Conservation (phyloP, 2,888 invertebrate genomes). For the Limenitis arthemis region DNA sequence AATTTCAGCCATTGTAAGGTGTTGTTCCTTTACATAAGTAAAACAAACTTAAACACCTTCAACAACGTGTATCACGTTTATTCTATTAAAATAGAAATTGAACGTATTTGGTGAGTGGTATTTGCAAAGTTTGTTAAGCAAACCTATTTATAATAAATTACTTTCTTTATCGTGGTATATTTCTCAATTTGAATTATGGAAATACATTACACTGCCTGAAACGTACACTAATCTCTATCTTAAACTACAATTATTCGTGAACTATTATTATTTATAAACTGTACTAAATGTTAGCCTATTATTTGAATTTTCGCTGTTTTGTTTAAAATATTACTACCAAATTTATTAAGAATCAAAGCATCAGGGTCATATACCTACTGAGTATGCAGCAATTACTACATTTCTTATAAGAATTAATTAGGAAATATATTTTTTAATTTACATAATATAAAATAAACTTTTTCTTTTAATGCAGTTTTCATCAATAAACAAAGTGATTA, state of each 20-base stretch:
- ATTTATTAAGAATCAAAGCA: too few species aligned
- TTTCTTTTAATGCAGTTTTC: too few species aligned
- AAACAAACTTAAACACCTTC: not conserved
- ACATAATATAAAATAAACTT: too few species aligned
- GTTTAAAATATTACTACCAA: too few species aligned
- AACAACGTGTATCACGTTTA: not conserved
- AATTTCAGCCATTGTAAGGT: too few species aligned
- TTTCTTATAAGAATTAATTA: too few species aligned
- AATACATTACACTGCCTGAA: constrained; percentile 16
- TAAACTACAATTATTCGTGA: constrained; percentile 3
- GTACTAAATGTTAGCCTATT: not conserved
- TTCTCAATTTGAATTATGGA: constrained; percentile 20
- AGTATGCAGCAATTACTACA: too few species aligned
- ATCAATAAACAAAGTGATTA: too few species aligned
- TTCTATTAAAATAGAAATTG: constrained; percentile 7
- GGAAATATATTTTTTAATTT: too few species aligned
- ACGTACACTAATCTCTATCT: constrained; percentile 15
- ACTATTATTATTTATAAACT: not conserved
- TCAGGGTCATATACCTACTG: too few species aligned
- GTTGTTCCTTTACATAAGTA: too few species aligned
- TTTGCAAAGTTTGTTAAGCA: constrained; percentile 19
- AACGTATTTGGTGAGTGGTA: not conserved
- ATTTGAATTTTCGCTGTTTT: too few species aligned
- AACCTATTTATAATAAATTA: constrained; percentile 31
- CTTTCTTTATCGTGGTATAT: constrained; percentile 21